phyloP scores from a whole-genome alignment of 2,888 invertebrate species.

The Scaptomyza cyrtandrae region DNA sequence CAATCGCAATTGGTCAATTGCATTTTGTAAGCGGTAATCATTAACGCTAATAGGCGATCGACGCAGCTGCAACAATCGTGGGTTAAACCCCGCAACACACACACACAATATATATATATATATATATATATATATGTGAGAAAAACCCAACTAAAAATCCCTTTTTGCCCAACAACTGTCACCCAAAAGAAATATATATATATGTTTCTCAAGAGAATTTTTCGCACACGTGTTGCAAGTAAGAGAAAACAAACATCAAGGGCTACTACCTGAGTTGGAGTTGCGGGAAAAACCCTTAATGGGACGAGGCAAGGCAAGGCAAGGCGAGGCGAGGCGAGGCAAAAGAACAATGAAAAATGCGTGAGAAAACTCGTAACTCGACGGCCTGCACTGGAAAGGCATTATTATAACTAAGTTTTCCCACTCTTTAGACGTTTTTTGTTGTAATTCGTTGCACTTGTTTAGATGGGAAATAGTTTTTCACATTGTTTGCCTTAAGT shows the following conservation, averaged over 20 bases:
- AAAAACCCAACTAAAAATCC: constrained; percentile 6
- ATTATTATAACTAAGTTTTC: constrained; percentile 36
- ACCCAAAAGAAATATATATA: constrained; percentile 14
- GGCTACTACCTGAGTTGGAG: constrained; percentile 51
- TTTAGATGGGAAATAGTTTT: constrained; percentile 75
- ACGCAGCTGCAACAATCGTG: constrained; percentile 40
- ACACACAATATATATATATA: no score
- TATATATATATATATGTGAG: neutral
- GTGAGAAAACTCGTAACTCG: constrained; percentile 70
- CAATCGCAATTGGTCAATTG: constrained; percentile 79
- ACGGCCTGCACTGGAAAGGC: constrained; percentile 33
- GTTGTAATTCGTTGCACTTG: constrained; percentile 71
- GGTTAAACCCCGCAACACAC: no score
- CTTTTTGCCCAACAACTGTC: constrained; percentile 37
- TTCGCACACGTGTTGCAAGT: constrained; percentile 67
- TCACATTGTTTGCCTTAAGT: constrained; percentile 44
- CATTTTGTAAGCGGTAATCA: constrained; percentile 75
- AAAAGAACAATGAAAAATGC: constrained; percentile 61
- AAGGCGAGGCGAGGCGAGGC: constrained; percentile 6
- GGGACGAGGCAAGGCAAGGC: constrained; percentile 22
- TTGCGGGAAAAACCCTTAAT: constrained; percentile 69
- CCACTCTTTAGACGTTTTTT: constrained; percentile 20
- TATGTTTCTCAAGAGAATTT: constrained; percentile 59
- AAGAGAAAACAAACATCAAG: constrained; percentile 9
- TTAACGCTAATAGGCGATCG: constrained; percentile 72